Conservation (phyloP, 92 coral and sea anemone genomes). For the Parazoanthus darwini region DNA sequence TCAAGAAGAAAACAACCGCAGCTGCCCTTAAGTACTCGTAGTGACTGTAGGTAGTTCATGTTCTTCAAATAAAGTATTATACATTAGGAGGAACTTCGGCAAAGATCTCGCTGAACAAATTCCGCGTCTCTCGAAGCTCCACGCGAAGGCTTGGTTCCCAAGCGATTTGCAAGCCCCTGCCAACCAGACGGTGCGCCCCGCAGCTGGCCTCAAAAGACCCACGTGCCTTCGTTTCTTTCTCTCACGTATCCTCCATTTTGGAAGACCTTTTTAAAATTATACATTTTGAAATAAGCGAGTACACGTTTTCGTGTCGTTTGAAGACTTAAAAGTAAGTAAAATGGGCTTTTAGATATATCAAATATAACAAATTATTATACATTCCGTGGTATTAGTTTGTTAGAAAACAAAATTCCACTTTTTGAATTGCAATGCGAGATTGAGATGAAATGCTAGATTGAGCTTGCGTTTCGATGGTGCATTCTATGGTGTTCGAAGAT, state of each 20-base stretch:
- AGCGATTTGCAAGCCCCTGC: conserved; percentile 32
- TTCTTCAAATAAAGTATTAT: too few species aligned
- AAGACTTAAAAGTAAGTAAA: conserved; percentile 99
- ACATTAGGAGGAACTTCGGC: too few species aligned
- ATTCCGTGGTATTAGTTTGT: too few species aligned
- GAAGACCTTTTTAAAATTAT: conserved; percentile 37
- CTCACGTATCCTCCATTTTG: conserved; percentile 70
- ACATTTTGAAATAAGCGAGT: conserved; percentile 75
- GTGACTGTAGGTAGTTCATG: too few species aligned
- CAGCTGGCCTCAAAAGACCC: conserved; percentile 50
- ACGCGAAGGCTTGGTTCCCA: neutral
- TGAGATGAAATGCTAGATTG: too few species aligned
- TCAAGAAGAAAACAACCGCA: too few species aligned
- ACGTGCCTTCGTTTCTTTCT: conserved; percentile 56
- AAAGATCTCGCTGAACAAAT: too few species aligned
- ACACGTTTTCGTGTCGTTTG: conserved; percentile 99
- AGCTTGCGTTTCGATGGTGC: neutral
- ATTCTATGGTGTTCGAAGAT: too few species aligned
- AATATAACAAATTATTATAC: too few species aligned
- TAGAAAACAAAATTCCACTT: neutral
- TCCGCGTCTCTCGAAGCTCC: neutral
- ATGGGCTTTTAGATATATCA: neutral
- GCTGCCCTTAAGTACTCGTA: neutral
- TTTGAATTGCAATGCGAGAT: too few species aligned
- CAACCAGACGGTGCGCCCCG: conserved; percentile 25